phyloP scores from a whole-genome alignment of 2,888 invertebrate genomes.

The Clanis bilineata region DNA sequence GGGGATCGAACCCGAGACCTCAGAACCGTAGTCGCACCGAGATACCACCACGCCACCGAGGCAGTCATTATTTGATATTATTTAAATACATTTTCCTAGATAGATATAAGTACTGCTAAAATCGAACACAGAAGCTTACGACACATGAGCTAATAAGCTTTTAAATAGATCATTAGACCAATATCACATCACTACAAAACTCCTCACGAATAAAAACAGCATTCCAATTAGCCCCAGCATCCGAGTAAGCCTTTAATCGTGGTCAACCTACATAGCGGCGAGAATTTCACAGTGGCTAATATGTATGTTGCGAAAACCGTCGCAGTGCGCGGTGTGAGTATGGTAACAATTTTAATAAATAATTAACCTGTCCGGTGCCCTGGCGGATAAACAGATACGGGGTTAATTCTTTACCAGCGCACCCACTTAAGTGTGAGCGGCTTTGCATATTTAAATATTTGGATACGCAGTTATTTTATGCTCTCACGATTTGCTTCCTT shows the following conservation, averaged over 20 bases:
- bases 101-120: no score
- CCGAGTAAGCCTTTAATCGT: slow-evolving; percentile 24
- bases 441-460: slow-evolving; percentile 28
- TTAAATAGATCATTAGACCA: no score
- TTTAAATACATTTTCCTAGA: no score
- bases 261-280: slow-evolving; percentile 42
- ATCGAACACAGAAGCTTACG: no score
- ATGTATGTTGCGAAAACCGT: slow-evolving; percentile 35
- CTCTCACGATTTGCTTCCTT: neutral
- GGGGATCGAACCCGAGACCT: no score
- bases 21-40: no score
- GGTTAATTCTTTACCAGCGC: slow-evolving; percentile 52
- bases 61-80: no score
- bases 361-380: slow-evolving; percentile 58
- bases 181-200: no score
- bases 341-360: slow-evolving; percentile 75
- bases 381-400: slow-evolving; percentile 57
- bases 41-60: no score
- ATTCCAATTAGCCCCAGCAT: neutral
- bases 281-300: slow-evolving; percentile 50
- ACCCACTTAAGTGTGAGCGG: slow-evolving; percentile 23
- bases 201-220: neutral
- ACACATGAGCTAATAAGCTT: no score
- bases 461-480: slow-evolving; percentile 17
- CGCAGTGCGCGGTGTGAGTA: slow-evolving; percentile 37